Evolutionary conservation across 92 coral and sea anemone genomes (phyloP).

Genomic region (Heteractis magnifica): DNA sequence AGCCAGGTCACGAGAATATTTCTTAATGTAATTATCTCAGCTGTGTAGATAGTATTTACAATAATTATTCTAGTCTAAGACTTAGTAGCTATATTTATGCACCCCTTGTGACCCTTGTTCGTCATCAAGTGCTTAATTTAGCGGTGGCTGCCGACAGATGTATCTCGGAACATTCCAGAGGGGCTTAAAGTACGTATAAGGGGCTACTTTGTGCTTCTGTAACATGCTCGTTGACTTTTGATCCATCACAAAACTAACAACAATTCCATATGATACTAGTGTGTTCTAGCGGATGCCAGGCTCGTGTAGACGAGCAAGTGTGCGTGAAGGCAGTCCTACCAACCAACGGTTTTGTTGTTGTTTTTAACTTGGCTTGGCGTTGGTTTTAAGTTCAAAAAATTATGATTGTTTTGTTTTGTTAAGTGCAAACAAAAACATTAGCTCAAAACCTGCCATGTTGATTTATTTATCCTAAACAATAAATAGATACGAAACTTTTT

Average conservation of each 20-base stretch:
- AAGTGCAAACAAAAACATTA: not conserved
- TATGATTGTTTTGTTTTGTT: not conserved
- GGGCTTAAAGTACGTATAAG: not conserved
- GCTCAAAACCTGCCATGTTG: slow-evolving; percentile 1
- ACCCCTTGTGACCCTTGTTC: not conserved
- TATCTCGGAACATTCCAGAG: slow-evolving; percentile 1
- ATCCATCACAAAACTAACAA: not conserved
- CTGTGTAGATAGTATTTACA: not conserved
- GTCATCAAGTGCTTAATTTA: slow-evolving; percentile 1
- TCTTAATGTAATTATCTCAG: no score
- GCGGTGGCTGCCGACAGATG: not conserved
- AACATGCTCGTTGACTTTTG: not conserved
- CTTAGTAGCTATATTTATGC: not conserved
- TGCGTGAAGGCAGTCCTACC: not conserved
- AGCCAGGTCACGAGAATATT: no score
- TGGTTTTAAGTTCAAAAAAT: not conserved
- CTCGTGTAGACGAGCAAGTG: not conserved
- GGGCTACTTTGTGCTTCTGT: not conserved
- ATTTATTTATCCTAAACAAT: not conserved
- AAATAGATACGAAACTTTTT: not conserved
- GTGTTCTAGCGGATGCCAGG: not conserved
- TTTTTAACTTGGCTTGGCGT: not conserved
- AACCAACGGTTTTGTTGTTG: not conserved
- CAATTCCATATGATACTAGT: not conserved
- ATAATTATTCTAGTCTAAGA: not conserved